Evolutionary conservation across 2,113 vertebrate species (phyloP).

Genomic region (Alethe castanea): DNA sequence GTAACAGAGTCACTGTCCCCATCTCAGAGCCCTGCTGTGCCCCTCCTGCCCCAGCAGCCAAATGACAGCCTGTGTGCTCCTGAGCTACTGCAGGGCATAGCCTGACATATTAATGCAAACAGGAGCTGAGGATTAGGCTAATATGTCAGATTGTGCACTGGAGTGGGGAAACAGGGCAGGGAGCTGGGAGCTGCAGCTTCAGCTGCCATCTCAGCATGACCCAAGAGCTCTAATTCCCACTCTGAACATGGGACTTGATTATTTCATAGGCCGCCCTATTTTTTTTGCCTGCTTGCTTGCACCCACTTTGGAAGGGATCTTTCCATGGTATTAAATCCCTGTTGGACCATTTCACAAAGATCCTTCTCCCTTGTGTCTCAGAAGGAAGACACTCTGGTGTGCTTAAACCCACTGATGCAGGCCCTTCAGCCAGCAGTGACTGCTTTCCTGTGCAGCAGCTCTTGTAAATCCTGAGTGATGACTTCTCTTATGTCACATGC

Average conservation of each 20-base stretch:
- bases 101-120: neutral
- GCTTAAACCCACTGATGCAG: neutral
- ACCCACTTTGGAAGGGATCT: neutral
- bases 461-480: neutral
- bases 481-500: neutral
- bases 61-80: neutral
- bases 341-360: neutral
- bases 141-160: neutral
- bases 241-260: neutral
- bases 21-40: neutral
- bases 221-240: neutral
- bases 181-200: neutral
- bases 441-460: neutral
- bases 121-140: neutral
- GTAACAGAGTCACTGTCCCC: neutral
- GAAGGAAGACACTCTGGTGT: neutral
- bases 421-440: neutral
- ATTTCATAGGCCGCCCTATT: neutral
- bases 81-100: neutral
- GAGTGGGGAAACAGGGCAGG: neutral
- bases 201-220: neutral
- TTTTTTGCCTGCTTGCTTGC: neutral
- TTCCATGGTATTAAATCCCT: neutral
- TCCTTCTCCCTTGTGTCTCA: neutral
- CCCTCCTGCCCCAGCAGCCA: neutral